These are phyloP conservation scores for Mormyrus iriodes DNA, from an alignment of 2,113 vertebrate genomes.

Conservation along the genomic window DNA sequence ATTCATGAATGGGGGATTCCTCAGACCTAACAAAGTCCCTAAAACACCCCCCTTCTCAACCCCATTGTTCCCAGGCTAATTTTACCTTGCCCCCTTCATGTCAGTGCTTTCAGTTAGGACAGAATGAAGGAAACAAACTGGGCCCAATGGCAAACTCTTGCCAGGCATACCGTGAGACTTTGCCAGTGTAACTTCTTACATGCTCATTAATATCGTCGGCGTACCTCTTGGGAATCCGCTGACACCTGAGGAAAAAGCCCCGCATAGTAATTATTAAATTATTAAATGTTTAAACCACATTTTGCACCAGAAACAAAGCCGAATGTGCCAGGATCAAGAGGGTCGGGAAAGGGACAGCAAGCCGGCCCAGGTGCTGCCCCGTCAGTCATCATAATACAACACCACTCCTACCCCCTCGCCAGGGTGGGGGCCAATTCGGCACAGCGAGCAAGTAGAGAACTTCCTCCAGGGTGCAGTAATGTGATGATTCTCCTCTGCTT, in stretches of 20 bases:
- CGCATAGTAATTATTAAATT: background rate
- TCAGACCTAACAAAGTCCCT: background rate
- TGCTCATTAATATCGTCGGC: background rate
- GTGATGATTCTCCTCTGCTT: background rate
- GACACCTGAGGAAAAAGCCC: background rate
- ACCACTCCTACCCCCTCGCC: background rate
- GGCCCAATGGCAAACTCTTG: background rate
- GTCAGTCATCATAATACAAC: background rate
- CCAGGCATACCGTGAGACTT: background rate
- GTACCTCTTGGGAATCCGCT: background rate
- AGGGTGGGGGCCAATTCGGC: background rate
- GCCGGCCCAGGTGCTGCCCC: background rate
- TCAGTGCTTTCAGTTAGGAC: background rate
- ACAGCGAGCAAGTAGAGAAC: background rate
- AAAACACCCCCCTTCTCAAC: too few species aligned
- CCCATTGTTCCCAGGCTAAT: background rate
- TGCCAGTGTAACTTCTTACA: background rate
- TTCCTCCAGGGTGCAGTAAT: background rate
- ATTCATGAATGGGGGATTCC: background rate
- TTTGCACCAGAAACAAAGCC: background rate
- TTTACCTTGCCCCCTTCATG: background rate
- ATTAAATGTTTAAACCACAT: background rate
- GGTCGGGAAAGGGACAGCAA: background rate
- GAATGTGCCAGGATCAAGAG: background rate
- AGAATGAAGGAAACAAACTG: background rate